Evolutionary conservation across 2,113 vertebrate species (phyloP).

Genomic region (Eolophus roseicapilla): DNA sequence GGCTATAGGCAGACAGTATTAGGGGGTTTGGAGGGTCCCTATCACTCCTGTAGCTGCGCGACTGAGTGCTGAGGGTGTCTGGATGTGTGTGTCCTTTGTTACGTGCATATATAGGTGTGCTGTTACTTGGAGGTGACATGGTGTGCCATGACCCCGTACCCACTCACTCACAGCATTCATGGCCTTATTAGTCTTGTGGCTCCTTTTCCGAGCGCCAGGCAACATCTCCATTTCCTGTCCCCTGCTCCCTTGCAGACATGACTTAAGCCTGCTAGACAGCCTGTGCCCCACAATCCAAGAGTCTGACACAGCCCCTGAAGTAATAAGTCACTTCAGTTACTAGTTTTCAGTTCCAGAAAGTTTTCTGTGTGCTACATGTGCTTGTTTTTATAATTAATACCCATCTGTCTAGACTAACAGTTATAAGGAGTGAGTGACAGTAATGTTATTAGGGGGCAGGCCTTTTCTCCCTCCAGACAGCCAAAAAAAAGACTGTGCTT

Average conservation of each 20-base stretch:
- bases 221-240: slow-evolving; percentile 15
- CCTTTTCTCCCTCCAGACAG: not conserved
- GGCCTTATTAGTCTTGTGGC: not conserved
- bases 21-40: not conserved
- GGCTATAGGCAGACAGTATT: no score
- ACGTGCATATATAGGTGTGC: not conserved
- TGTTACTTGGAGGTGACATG: not conserved
- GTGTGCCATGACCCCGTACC: not conserved
- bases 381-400: slow-evolving; percentile 39
- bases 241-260: slow-evolving; percentile 62
- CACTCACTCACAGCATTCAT: not conserved
- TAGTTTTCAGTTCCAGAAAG: slow-evolving; percentile 12
- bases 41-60: not conserved
- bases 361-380: slow-evolving; percentile 10
- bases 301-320: slow-evolving; percentile 22
- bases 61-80: not conserved
- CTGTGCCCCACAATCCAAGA: slow-evolving; percentile 10
- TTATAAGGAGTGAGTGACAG: not conserved
- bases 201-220: not conserved
- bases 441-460: not conserved
- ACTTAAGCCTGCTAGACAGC: slow-evolving; percentile 58
- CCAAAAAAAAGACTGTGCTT: slow-evolving; percentile 14
- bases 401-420: slow-evolving; percentile 55
- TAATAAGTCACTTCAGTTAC: slow-evolving; percentile 32
- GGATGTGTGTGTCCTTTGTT: not conserved